A percentile compares a stretch with the other conserved stretches of the same genome.
Evolutionary conservation across 2,113 vertebrate genomes (phyloP).

Genomic region (Eleginops maclovinus): DNA sequence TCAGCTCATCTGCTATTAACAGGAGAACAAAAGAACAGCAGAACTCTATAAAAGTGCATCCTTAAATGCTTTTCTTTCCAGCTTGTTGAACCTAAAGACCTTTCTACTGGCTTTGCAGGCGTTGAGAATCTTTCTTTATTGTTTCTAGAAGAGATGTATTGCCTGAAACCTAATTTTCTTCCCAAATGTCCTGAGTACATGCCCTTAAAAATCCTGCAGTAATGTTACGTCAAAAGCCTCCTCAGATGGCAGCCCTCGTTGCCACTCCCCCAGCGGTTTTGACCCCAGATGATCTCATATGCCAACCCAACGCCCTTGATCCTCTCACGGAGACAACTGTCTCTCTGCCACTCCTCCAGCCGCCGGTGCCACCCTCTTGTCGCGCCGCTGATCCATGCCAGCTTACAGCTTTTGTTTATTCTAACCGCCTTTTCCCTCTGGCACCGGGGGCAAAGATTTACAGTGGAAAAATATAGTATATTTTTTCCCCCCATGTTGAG

Average conservation of each 20-base stretch:
- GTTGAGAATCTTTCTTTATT: slow-evolving; percentile 41
- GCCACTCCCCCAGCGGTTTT: slow-evolving; percentile 55
- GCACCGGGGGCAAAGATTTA: slow-evolving; percentile 73
- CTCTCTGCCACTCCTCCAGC: slow-evolving; percentile 12
- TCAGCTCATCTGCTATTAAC: slow-evolving; percentile 24
- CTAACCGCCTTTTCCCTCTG: slow-evolving; percentile 39
- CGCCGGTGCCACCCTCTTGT: slow-evolving; percentile 37
- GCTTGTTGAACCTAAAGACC: slow-evolving; percentile 48
- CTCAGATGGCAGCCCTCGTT: slow-evolving; percentile 20
- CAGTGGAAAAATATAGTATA: slow-evolving; percentile 82
- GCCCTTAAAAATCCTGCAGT: slow-evolving; percentile 22
- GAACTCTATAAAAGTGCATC: slow-evolving; percentile 2
- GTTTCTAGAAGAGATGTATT: slow-evolving; percentile 27
- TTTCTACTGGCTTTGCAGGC: slow-evolving; percentile 32
- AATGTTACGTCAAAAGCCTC: slow-evolving; percentile 18
- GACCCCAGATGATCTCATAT: slow-evolving; percentile 73
- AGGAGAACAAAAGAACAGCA: background rate
- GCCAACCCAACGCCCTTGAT: slow-evolving; percentile 49
- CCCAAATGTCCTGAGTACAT: slow-evolving; percentile 12
- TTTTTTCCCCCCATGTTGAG: slow-evolving; percentile 72
- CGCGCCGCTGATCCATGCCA: slow-evolving; percentile 59
- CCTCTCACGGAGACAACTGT: slow-evolving; percentile 35
- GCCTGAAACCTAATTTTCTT: slow-evolving; percentile 19
- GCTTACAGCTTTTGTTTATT: slow-evolving; percentile 64
- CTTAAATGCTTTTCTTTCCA: slow-evolving; percentile 23